Conservation (phyloP, 2,113 vertebrate species). For the Aptenodytes patagonicus region DNA sequence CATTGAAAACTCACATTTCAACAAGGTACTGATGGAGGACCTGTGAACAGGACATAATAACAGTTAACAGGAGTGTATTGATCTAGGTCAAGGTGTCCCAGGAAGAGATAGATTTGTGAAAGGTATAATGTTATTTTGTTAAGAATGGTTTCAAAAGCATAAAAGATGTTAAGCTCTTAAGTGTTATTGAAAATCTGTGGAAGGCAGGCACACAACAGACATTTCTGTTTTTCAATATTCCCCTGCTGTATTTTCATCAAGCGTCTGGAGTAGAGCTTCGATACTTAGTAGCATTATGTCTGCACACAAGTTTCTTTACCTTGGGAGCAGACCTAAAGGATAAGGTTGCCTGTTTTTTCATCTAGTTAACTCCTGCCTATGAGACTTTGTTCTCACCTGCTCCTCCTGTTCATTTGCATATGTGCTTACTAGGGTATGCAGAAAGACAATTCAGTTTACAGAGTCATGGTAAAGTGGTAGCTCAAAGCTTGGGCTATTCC, state of each 20-base stretch:
- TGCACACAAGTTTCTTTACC: background rate
- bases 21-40: background rate
- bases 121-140: constrained; percentile 11
- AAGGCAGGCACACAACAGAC: background rate
- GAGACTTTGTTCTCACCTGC: background rate
- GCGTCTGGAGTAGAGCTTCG: background rate
- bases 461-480: background rate
- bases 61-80: constrained; percentile 25
- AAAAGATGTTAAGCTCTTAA: background rate
- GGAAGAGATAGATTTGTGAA: constrained; percentile 35
- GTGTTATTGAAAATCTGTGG: constrained; percentile 26
- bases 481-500: background rate
- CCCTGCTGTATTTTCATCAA: background rate
- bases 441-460: background rate
- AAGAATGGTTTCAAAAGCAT: constrained; percentile 27
- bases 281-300: background rate
- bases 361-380: background rate
- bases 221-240: background rate
- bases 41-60: constrained; percentile 10
- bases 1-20: constrained; percentile 32
- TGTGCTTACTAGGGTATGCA: background rate
- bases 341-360: background rate
- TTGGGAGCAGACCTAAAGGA: background rate
- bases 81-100: constrained; percentile 3
- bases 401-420: background rate